These are phyloP conservation scores for Rhincodon typus DNA, from an alignment of 2,797 vertebrate genomes.

Conservation along the genomic window DNA sequence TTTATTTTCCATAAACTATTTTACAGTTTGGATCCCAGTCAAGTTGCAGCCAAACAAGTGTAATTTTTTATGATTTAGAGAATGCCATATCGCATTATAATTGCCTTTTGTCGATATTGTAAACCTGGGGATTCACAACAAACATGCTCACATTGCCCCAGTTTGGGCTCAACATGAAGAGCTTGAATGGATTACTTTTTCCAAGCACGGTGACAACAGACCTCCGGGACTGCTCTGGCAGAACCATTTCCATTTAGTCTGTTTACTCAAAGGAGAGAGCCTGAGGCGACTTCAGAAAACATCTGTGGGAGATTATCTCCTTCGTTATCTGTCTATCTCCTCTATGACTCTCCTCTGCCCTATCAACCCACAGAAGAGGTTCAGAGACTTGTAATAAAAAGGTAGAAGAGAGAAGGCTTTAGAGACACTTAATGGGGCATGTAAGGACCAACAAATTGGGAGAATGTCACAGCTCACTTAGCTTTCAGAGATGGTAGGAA, in stretches of 20 bases:
- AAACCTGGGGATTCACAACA: neutral
- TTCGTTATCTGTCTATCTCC: conserved; percentile 68
- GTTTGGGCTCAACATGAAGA: conserved; percentile 19
- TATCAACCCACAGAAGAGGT: conserved; percentile 59
- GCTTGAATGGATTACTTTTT: conserved; percentile 39
- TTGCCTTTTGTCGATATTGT: conserved; percentile 30
- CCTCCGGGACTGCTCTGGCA: conserved; percentile 50
- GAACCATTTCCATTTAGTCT: conserved; percentile 58
- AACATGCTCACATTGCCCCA: conserved; percentile 22
- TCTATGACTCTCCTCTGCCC: conserved; percentile 54
- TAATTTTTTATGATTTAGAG: conserved; percentile 11
- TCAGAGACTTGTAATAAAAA: conserved; percentile 68
- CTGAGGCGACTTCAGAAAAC: conserved; percentile 64
- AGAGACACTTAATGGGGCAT: conserved; percentile 71
- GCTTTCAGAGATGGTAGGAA: neutral
- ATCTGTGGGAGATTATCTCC: conserved; percentile 74
- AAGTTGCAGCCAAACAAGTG: conserved; percentile 12
- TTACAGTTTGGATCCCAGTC: neutral
- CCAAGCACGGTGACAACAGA: conserved; percentile 48
- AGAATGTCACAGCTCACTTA: neutral
- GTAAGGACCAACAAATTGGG: conserved; percentile 64
- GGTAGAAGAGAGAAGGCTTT: conserved; percentile 68
- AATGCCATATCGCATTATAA: conserved; percentile 4
- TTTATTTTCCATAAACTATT: conserved; percentile 18
- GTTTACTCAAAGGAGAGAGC: conserved; percentile 72